A percentile compares a stretch with the other conserved stretches of the same genome.
Conservation (phyloP, 2,888 invertebrate species). For the Synergus gifuensis region DNA sequence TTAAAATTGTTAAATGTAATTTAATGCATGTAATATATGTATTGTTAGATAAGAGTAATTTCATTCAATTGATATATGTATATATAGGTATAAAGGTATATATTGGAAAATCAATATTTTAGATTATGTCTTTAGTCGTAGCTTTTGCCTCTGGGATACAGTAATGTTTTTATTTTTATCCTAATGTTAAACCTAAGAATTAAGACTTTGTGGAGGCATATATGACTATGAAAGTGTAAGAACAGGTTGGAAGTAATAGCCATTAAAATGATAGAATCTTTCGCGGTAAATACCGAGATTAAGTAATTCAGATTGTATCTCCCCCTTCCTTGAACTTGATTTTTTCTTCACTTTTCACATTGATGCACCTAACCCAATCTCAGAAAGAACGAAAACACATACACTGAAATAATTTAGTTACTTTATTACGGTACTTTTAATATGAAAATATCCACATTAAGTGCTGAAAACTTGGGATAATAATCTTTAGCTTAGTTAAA, state of each 20-base stretch:
- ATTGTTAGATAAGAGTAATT: too few species aligned
- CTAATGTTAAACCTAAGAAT: conserved; percentile 16
- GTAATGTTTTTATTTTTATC: conserved; percentile 20
- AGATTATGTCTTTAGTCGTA: not conserved
- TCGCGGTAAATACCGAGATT: conserved; percentile 37
- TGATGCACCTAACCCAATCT: not conserved
- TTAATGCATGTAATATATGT: too few species aligned
- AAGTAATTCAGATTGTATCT: conserved; percentile 41
- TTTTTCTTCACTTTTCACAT: not conserved
- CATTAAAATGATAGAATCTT: conserved; percentile 45
- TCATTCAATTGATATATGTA: too few species aligned
- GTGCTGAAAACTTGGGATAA: conserved; percentile 4
- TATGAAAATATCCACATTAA: conserved; percentile 15
- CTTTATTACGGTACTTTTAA: conserved; percentile 16
- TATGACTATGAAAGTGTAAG: conserved; percentile 39
- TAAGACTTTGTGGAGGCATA: conserved; percentile 12
- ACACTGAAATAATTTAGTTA: conserved; percentile 2
- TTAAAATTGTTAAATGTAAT: too few species aligned
- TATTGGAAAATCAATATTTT: not conserved
- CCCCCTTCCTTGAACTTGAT: not conserved
- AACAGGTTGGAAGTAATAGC: conserved; percentile 45
- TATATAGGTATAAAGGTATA: too few species aligned
- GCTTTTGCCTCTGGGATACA: conserved; percentile 17
- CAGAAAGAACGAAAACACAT: conserved; percentile 17
- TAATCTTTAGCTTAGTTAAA: not conserved